Evolutionary conservation across 2,888 invertebrate species (phyloP), one percentile per base, ranked within the genome.

Genomic region (Poecilus cupreus): DNA sequence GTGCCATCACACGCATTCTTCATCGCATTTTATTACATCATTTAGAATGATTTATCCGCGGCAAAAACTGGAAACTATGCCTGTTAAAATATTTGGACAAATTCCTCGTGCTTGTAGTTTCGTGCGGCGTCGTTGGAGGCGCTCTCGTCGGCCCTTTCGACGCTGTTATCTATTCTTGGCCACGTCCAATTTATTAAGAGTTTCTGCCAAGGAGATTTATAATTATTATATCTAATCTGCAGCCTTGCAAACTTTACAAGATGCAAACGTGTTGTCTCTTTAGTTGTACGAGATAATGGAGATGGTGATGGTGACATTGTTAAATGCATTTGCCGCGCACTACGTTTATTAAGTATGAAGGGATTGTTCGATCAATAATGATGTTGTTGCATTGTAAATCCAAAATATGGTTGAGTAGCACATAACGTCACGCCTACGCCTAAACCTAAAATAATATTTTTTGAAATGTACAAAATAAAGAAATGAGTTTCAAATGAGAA

Each of bases 81-180:
- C 79, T 70, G 70, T 79, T 79, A 79, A 79, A 79, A 79, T 79
- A 79, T 79, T 79, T 79, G 32, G 46, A 79, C 68, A 79, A 79
- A 79, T 79, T 79, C 79, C 79, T 60, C 8, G 22, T 22, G 43
- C 77, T 77, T 77, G 77, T 77, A 77, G 43, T 60, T 72, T 8
- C 11, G 13, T 20, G 43, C 8, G 51, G 8, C 51, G 32, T 18
- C 76, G 43, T 20, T 60, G 60, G 77, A 18, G 37, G 77, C 57
- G 43, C 64, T n/a, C 51, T 13, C 43, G 77, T 60, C 43, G 77
- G n/a, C 74, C 74, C 32, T 75, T 32, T 37, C 22, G 32, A 11
- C 32, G 16, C 46, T 64, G 43, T 77, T 77, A 77, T 77, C 77
- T 77, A 77, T 77, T 77, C 77, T 57, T 57, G 77, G 43, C 77